Conservation (phyloP, 1,140 invertebrate genomes). For the Eueides isabella region DNA sequence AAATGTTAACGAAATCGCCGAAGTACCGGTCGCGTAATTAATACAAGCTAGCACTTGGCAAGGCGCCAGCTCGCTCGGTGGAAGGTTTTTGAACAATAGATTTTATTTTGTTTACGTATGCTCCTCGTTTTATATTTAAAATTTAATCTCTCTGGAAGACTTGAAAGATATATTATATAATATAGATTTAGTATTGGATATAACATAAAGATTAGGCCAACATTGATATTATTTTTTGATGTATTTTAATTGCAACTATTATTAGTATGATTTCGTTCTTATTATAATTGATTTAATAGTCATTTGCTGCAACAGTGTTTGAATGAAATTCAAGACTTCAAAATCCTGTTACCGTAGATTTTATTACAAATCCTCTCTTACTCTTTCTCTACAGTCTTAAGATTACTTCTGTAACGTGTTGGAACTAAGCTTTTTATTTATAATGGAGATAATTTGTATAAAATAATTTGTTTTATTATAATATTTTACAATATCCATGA, state of each 20-base stretch:
- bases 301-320: no score
- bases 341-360: no score
- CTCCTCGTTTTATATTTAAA: constrained; percentile 7
- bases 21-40: constrained; percentile 23
- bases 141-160: background rate
- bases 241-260: no score
- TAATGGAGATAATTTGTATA: background rate
- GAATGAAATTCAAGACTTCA: no score
- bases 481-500: background rate
- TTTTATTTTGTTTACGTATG: constrained; percentile 22
- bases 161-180: background rate
- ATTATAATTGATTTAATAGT: no score
- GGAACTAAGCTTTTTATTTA: no score
- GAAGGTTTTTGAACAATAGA: constrained; percentile 19
- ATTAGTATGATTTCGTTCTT: no score
- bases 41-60: constrained; percentile 26
- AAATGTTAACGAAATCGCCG: background rate
- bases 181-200: background rate
- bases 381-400: no score
- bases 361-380: no score
- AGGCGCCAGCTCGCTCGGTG: constrained; percentile 14
- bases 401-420: no score
- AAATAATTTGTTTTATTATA: background rate
- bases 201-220: no score
- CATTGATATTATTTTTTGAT: no score